Percentiles rank a stretch among this genome's conserved stretches.
phyloP scores from a whole-genome alignment of 1,140 invertebrate species.

The Drosophila busckii region DNA sequence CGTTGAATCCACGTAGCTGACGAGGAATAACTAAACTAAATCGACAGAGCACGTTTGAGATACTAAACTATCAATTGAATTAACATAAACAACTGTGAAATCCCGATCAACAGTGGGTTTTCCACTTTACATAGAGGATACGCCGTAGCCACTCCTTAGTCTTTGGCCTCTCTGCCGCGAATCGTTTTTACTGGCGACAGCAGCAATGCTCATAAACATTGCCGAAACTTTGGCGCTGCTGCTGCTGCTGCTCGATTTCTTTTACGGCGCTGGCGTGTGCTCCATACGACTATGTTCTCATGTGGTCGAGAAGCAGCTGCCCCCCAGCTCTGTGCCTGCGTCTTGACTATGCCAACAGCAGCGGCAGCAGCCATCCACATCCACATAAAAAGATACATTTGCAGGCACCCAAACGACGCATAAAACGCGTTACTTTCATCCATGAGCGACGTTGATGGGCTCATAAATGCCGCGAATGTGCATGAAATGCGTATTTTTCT shows the following conservation, averaged over 20 bases:
- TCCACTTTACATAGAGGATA: too few relatives aligned
- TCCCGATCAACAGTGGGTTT: too few relatives aligned
- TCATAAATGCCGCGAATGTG: constrained; percentile 77
- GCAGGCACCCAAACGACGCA: constrained; percentile 73
- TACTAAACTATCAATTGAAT: too few relatives aligned
- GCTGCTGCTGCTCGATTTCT: constrained; percentile 23
- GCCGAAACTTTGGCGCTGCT: constrained; percentile 60
- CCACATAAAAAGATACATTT: constrained; percentile 76
- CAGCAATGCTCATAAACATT: constrained; percentile 63
- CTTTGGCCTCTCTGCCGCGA: too few relatives aligned
- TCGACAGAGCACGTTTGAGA: too few relatives aligned
- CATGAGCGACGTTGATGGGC: constrained; percentile 78
- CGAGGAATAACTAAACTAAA: too few relatives aligned
- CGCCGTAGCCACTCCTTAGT: too few relatives aligned
- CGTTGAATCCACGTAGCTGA: too few relatives aligned
- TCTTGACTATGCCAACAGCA: background rate
- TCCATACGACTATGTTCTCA: constrained; percentile 23
- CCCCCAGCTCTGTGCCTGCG: background rate
- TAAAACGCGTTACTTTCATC: constrained; percentile 77
- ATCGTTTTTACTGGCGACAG: constrained; percentile 66
- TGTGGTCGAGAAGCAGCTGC: constrained; percentile 16
- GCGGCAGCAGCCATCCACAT: constrained; percentile 16
- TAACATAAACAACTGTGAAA: too few relatives aligned
- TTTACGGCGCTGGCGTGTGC: constrained; percentile 64
- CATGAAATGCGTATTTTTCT: constrained; percentile 77